These are phyloP conservation scores for Ibidorhyncha struthersii DNA, from an alignment of 2,113 vertebrate species.

Conservation along the genomic window DNA sequence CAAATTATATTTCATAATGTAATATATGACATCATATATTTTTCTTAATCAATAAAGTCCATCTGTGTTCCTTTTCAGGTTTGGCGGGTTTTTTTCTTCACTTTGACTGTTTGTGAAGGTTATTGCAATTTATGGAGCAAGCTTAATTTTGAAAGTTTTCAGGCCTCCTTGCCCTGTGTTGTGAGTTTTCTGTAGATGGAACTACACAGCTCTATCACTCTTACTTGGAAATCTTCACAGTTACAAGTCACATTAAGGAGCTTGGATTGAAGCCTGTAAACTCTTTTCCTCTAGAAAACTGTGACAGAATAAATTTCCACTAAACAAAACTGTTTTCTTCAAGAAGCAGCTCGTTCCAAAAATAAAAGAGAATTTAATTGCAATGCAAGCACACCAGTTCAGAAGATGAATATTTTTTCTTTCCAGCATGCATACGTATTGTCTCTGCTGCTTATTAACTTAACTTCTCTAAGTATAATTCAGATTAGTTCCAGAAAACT, in stretches of 20 bases:
- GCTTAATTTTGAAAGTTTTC: not conserved
- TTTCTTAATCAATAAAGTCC: not conserved
- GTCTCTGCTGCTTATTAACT: not conserved
- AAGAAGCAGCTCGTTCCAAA: not conserved
- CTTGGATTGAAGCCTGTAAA: not conserved
- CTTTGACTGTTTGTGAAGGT: not conserved
- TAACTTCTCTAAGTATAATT: not conserved
- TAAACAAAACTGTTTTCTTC: not conserved
- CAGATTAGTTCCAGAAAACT: not conserved
- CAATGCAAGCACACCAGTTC: not conserved
- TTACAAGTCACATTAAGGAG: not conserved
- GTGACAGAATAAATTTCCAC: not conserved
- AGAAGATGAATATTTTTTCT: not conserved
- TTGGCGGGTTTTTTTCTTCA: not conserved
- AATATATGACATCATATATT: not conserved
- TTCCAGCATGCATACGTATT: rapidly evolving
- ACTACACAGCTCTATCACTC: not conserved
- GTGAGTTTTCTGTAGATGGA: not conserved
- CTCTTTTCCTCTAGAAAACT: not conserved
- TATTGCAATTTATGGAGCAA: not conserved
- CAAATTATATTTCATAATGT: not conserved
- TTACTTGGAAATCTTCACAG: not conserved
- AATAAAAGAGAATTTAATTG: not conserved
- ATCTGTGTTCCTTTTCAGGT: not conserved
- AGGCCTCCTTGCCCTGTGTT: not conserved